phyloP scores from a whole-genome alignment of 2,113 vertebrate species.

The Saiga tatarica region DNA sequence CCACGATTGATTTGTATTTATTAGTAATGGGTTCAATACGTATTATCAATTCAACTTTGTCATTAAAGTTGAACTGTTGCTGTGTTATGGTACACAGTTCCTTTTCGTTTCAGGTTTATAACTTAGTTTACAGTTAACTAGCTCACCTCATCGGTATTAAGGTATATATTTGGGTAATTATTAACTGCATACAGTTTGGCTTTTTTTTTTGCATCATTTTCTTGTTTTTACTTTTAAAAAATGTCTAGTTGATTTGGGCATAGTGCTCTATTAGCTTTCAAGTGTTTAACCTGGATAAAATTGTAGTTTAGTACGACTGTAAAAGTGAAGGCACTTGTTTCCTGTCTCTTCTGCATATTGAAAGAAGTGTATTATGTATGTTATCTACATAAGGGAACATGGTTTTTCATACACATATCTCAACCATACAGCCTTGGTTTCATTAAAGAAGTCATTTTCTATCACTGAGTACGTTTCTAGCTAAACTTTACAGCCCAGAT shows the following conservation, averaged over 20 bases:
- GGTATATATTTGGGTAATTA: background rate
- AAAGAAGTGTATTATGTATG: background rate
- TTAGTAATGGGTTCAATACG: constrained; percentile 1
- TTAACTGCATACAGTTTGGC: background rate
- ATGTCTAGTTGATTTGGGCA: background rate
- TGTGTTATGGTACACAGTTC: background rate
- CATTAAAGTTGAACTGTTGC: constrained; percentile 1
- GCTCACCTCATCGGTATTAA: background rate
- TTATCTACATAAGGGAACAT: background rate
- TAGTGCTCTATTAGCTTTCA: constrained; percentile 1
- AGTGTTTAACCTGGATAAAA: background rate
- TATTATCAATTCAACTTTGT: background rate
- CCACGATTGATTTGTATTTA: background rate
- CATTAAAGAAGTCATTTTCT: constrained; percentile 32
- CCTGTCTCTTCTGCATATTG: background rate
- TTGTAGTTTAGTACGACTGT: background rate
- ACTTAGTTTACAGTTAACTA: background rate
- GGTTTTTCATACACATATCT: background rate
- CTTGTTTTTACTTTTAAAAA: background rate
- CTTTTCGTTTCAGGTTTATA: constrained; percentile 37
- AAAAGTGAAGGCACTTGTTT: background rate
- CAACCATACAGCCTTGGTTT: background rate
- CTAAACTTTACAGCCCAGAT: background rate
- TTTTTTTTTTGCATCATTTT: background rate
- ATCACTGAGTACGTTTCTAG: background rate